A percentile compares a stretch with the other conserved stretches of the same genome.
Conservation (phyloP, 1,140 invertebrate species). For the Archivesica marissinica region DNA sequence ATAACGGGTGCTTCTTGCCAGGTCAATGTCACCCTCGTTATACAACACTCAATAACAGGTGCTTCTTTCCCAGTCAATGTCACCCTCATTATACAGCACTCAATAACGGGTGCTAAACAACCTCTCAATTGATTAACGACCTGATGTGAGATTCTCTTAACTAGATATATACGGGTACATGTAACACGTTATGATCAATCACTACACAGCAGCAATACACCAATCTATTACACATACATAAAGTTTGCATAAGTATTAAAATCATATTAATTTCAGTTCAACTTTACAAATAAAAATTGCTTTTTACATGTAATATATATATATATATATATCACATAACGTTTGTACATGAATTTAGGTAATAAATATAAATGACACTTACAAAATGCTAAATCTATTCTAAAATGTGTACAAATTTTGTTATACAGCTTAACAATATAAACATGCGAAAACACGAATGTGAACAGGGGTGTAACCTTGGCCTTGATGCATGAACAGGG, state of each 20-base stretch:
- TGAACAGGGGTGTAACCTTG: neutral
- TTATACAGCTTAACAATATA: conserved; percentile 38
- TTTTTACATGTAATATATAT: conserved; percentile 44
- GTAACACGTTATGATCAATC: conserved; percentile 27
- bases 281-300: conserved; percentile 41
- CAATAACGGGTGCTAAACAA: too few relatives aligned
- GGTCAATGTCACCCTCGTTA: too few relatives aligned
- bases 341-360: conserved; percentile 19
- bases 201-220: conserved; percentile 33
- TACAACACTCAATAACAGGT: too few relatives aligned
- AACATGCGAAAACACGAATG: conserved; percentile 49
- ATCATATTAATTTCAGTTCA: conserved; percentile 36
- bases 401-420: conserved; percentile 34
- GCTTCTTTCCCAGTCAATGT: too few relatives aligned
- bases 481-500: too few relatives aligned
- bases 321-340: conserved; percentile 47
- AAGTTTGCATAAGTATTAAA: conserved; percentile 44
- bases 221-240: conserved; percentile 27
- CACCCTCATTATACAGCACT: too few relatives aligned
- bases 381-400: conserved; percentile 35
- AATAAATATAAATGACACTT: conserved; percentile 49
- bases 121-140: too few relatives aligned
- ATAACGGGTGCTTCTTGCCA: too few relatives aligned
- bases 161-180: too few relatives aligned
- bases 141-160: too few relatives aligned